phyloP scores from a whole-genome alignment of 2,888 invertebrate species.

The Synanthedon vespiformis region DNA sequence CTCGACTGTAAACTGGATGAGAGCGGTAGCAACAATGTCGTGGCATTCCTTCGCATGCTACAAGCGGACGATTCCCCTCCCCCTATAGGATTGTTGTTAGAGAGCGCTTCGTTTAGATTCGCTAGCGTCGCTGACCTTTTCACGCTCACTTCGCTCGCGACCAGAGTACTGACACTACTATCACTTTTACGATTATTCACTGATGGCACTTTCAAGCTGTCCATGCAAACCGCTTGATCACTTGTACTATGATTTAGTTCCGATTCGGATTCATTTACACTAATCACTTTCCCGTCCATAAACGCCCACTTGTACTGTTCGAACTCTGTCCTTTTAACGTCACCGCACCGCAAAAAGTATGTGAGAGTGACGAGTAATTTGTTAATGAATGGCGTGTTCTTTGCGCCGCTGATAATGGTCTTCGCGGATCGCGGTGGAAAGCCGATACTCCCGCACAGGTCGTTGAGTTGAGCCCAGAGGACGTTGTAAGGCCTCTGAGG shows the following conservation, averaged over 20 bases:
- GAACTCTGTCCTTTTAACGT: slow-evolving; percentile 70
- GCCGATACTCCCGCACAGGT: slow-evolving; percentile 88
- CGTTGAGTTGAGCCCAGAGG: slow-evolving; percentile 89
- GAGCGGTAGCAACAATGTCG: slow-evolving; percentile 33
- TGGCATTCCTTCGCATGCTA: slow-evolving; percentile 37
- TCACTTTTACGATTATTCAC: slow-evolving; percentile 41
- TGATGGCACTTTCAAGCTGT: slow-evolving; percentile 26
- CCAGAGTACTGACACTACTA: slow-evolving; percentile 41
- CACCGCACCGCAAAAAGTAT: slow-evolving; percentile 88
- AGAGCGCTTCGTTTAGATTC: slow-evolving; percentile 48
- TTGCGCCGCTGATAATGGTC: slow-evolving; percentile 81
- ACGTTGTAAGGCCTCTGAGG: slow-evolving; percentile 80
- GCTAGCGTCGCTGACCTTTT: slow-evolving; percentile 45
- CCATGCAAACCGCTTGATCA: slow-evolving; percentile 12
- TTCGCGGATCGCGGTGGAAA: slow-evolving; percentile 81
- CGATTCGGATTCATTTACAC: slow-evolving; percentile 9
- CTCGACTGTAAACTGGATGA: slow-evolving; percentile 45
- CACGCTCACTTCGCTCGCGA: slow-evolving; percentile 36
- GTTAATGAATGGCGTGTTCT: slow-evolving; percentile 75
- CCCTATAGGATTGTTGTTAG: slow-evolving; percentile 33
- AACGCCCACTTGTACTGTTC: slow-evolving; percentile 35
- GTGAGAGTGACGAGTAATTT: slow-evolving; percentile 83
- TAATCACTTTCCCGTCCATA: slow-evolving; percentile 42
- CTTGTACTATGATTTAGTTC: slow-evolving; percentile 22
- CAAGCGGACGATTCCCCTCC: slow-evolving; percentile 18